Evolutionary conservation across 1,140 invertebrate species (phyloP).

Genomic region (Pollicipes pollicipes): DNA sequence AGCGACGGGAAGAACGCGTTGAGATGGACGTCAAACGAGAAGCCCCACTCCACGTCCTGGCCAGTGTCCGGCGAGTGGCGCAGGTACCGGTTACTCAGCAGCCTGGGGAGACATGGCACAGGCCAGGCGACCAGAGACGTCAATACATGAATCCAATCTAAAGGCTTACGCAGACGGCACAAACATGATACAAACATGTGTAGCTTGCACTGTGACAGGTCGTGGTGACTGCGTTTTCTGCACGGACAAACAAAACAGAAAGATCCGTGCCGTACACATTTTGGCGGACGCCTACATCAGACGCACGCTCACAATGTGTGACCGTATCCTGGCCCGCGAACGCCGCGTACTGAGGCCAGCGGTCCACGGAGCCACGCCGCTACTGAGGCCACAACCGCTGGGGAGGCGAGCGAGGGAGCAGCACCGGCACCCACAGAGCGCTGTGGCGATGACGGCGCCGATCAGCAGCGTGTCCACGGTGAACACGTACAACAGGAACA

Average conservation of each 20-base stretch:
- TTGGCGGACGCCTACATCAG: no score
- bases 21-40: slow-evolving; percentile 95
- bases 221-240: no score
- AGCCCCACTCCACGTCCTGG: slow-evolving; percentile 87
- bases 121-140: no score
- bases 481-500: slow-evolving; percentile 79
- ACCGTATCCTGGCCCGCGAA: no score
- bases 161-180: no score
- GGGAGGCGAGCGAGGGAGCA: not conserved
- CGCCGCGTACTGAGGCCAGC: not conserved
- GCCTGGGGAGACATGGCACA: slow-evolving; percentile 50
- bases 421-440: slow-evolving; percentile 72
- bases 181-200: no score
- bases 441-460: slow-evolving; percentile 70
- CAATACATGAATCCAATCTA: no score
- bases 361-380: slow-evolving; percentile 4
- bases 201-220: no score
- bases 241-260: no score
- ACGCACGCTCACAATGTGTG: no score
- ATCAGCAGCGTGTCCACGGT: slow-evolving; percentile 85
- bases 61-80: slow-evolving; percentile 50
- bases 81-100: slow-evolving; percentile 72
- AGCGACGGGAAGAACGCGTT: slow-evolving; percentile 95
- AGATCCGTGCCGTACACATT: no score
- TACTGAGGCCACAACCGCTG: slow-evolving; percentile 12